Conservation (phyloP, 2,113 vertebrate species). For the Limnothrissa miodon region DNA sequence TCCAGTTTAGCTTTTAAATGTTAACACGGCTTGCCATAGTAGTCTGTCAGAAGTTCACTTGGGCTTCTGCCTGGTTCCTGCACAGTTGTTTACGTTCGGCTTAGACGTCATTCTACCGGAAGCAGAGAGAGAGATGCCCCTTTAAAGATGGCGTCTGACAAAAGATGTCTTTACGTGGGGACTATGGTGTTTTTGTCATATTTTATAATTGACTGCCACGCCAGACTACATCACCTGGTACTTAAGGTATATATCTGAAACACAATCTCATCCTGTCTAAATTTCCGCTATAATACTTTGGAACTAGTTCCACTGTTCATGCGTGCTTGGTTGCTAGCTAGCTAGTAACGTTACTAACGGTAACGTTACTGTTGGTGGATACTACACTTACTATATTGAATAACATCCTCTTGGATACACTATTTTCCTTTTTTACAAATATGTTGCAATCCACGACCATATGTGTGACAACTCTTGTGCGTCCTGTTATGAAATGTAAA, state of each 20-base stretch:
- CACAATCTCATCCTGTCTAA: background rate
- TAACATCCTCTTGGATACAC: background rate
- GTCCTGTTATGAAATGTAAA: background rate
- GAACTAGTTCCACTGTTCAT: background rate
- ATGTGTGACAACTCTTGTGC: background rate
- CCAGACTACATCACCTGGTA: slow-evolving; percentile 51
- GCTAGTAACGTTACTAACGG: background rate
- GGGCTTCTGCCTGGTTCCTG: background rate
- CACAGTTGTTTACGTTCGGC: background rate
- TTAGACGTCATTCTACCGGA: slow-evolving; percentile 5
- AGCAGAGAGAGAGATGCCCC: background rate
- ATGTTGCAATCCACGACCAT: background rate
- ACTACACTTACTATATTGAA: background rate
- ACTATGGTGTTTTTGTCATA: slow-evolving; percentile 35
- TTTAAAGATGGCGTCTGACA: slow-evolving; percentile 55
- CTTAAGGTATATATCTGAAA: slow-evolving; percentile 44
- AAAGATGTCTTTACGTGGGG: slow-evolving; percentile 41
- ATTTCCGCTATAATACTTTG: background rate
- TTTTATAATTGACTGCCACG: slow-evolving; percentile 36
- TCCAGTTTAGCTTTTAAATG: no score
- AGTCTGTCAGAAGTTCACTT: no score
- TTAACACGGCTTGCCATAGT: no score
- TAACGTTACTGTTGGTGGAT: background rate
- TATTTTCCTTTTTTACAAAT: background rate
- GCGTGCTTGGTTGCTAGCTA: background rate